These are phyloP conservation scores for Australoheros scitulus DNA, from an alignment of 2,113 vertebrate genomes.

Conservation along the genomic window DNA sequence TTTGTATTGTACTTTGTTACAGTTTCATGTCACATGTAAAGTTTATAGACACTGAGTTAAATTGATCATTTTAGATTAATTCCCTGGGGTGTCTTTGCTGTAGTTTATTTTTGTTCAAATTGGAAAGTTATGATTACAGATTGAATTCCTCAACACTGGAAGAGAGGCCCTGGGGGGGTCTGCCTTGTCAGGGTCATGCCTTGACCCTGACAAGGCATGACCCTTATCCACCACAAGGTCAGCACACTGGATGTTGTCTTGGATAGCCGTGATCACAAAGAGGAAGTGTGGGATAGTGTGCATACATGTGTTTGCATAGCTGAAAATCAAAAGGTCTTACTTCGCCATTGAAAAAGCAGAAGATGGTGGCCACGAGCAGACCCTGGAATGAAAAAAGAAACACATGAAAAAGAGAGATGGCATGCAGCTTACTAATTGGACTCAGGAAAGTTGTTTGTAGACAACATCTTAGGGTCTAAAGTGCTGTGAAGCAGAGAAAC, in stretches of 20 bases:
- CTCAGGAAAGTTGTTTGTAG: neutral
- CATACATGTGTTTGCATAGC: neutral
- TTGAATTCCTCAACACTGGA: neutral
- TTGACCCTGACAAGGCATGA: neutral
- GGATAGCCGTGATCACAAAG: neutral
- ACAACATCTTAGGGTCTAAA: neutral
- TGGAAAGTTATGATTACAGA: neutral
- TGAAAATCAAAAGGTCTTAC: constrained; percentile 73
- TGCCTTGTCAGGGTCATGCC: too few relatives aligned
- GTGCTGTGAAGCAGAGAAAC: neutral
- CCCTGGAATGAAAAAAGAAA: constrained; percentile 82
- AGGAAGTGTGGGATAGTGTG: neutral
- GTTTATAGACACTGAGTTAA: too few relatives aligned
- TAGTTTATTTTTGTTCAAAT: neutral
- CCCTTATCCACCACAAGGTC: neutral
- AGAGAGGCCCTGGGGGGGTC: neutral
- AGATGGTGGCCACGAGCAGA: constrained; percentile 95
- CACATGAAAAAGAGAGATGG: neutral
- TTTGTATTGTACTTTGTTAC: too few relatives aligned
- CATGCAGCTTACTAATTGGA: neutral
- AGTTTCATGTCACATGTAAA: too few relatives aligned
- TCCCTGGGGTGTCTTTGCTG: neutral
- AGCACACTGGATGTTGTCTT: neutral
- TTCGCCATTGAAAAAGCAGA: constrained; percentile 99
- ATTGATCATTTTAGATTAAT: neutral